Conservation (phyloP, 1,140 invertebrate genomes). For the Oedothorax gibbosus region DNA sequence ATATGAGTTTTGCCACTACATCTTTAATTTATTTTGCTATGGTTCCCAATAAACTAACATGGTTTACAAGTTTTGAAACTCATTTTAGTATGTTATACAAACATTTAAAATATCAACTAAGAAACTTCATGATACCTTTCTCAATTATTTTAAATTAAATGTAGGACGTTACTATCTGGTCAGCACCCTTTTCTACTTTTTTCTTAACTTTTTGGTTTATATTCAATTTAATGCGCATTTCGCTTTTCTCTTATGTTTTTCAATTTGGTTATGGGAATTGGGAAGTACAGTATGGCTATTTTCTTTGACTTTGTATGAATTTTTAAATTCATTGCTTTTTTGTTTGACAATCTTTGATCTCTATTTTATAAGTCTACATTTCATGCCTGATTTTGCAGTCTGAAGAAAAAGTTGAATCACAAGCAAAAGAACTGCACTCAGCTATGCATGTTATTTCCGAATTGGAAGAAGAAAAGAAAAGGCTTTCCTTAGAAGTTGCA, state of each 20-base stretch:
- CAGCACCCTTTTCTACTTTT: too few relatives aligned
- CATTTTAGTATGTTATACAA: too few relatives aligned
- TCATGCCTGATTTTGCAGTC: slow-evolving; percentile 62
- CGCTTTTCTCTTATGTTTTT: neutral
- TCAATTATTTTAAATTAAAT: too few relatives aligned
- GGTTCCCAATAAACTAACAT: too few relatives aligned
- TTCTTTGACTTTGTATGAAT: neutral
- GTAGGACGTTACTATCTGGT: too few relatives aligned
- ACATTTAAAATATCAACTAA: too few relatives aligned
- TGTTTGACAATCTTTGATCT: neutral
- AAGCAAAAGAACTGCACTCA: slow-evolving; percentile 82
- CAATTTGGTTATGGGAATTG: neutral
- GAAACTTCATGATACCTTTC: too few relatives aligned
- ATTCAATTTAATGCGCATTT: neutral
- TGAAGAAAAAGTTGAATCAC: slow-evolving; percentile 83
- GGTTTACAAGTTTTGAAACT: neutral
- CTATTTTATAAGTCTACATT: neutral
- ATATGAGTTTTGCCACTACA: too few relatives aligned
- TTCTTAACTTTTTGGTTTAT: too few relatives aligned
- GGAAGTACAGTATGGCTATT: neutral
- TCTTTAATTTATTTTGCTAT: too few relatives aligned
- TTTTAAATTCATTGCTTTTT: neutral
- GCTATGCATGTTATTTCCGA: slow-evolving; percentile 80
- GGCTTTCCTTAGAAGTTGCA: slow-evolving; percentile 81
- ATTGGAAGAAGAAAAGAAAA: slow-evolving; percentile 85